A percentile compares a stretch with the other conserved stretches of the same genome.
These are phyloP conservation scores for Choristoneura rosaceana DNA, from an alignment of 2,888 invertebrate genomes.

Conservation along the genomic window DNA sequence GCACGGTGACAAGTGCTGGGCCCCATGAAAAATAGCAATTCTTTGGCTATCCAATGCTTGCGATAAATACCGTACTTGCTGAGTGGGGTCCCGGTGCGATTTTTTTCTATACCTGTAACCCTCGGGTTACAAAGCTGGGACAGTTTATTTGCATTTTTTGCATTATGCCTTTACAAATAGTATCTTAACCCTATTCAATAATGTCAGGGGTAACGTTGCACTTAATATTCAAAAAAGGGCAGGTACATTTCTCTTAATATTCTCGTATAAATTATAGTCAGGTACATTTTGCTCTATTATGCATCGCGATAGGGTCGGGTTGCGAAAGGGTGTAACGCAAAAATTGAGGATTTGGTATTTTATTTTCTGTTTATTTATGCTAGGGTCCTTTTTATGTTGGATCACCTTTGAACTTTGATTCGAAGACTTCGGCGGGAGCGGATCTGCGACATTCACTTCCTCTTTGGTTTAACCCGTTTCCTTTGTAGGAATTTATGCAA, in stretches of 20 bases:
- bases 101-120: conserved; percentile 81
- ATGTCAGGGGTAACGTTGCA: conserved; percentile 86
- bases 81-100: conserved; percentile 63
- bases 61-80: conserved; percentile 66
- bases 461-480: conserved; percentile 84
- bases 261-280: conserved; percentile 86
- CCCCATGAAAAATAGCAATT: conserved; percentile 63
- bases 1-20: conserved; percentile 80
- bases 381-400: conserved; percentile 54
- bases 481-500: conserved; percentile 86
- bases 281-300: conserved; percentile 84
- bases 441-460: conserved; percentile 82
- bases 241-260: conserved; percentile 86
- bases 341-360: conserved; percentile 52
- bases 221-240: conserved; percentile 86
- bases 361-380: conserved; percentile 52
- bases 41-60: conserved; percentile 46
- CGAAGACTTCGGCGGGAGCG: conserved; percentile 60
- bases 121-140: conserved; percentile 72
- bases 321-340: conserved; percentile 60
- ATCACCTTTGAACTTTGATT: conserved; percentile 58
- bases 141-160: conserved; percentile 85
- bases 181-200: conserved; percentile 85
- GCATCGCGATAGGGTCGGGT: conserved; percentile 64
- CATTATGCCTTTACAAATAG: conserved; percentile 83